Evolutionary conservation across 2,888 invertebrate genomes (phyloP), one percentile per base, ranked within the genome.

Genomic region (Lingula anatina): DNA sequence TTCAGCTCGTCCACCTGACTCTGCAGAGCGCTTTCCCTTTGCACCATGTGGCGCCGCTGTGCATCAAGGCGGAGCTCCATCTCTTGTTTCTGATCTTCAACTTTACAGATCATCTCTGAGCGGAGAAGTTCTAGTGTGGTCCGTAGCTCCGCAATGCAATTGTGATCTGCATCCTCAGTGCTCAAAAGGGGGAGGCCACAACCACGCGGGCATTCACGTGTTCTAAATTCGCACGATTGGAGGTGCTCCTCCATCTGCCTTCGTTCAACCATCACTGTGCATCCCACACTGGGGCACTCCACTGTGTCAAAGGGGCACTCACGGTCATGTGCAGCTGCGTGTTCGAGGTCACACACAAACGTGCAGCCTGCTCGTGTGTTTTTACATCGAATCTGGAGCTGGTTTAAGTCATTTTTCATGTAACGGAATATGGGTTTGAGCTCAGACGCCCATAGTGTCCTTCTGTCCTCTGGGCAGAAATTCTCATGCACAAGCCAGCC

Each of bases 31-130:
- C 64, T 51, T 50, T 69, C 68, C 43, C 65, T 61, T 48, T 67
- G 61, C 5, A 70, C 59, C 69, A 69, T 67, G 50, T 69, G 64
- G 53, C 63, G 61, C 44, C 68, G 45, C 51, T 70, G 70, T 55
- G 65, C 62, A 51, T 68, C 67, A 15, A 70, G 55, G n/a, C 67
- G 42, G 15, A 66, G 49, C 44, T 66, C 66, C 60, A 65, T 61
- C 45, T 70, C 69, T 24, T 56, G 50, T 37, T 57, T 60, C 52
- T 62, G 62, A n/a, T 68, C 69, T 23, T 64, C 65, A 42, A 64
- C 55, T 48, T 64, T 65, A 31, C 62, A 61, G 4, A 55, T 50
- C 53, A 70, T 63, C 49, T 70, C 70, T 12, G 64, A 61, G 37
- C 70, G 51, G 43, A 68, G 51, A 23, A 65, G 48, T 37, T 70